Percentiles rank a stretch among this genome's conserved stretches.
Conservation (phyloP, 2,888 invertebrate genomes). For the Spisula solida region DNA sequence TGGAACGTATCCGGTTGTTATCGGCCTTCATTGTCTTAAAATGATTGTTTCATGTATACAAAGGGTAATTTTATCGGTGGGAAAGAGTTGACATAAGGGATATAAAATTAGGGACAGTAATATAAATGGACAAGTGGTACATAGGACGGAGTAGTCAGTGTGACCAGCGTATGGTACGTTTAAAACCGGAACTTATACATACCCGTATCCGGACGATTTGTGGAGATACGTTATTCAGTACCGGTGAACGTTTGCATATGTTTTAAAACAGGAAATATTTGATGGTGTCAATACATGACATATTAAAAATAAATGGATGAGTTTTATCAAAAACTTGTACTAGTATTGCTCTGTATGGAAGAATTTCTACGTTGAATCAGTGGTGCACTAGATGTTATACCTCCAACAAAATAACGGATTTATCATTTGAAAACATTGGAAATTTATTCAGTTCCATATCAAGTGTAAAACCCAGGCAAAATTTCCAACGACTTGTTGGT, state of each 20-base stretch:
- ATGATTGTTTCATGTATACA: constrained; percentile 25
- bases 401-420: neutral
- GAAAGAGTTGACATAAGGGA: constrained; percentile 15
- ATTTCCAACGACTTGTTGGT: neutral
- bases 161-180: neutral
- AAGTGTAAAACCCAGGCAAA: neutral
- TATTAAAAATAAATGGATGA: neutral
- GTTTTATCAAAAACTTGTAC: neutral
- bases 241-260: neutral
- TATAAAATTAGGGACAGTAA: constrained; percentile 3
- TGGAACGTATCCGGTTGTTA: constrained; percentile 27
- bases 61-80: constrained; percentile 13
- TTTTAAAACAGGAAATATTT: neutral
- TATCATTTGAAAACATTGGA: neutral
- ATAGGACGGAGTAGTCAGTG: neutral
- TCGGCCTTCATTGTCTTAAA: constrained; percentile 45
- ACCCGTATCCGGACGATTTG: neutral
- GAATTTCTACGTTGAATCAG: neutral
- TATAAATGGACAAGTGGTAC: neutral
- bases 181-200: constrained; percentile 10
- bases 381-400: no score
- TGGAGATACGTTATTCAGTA: neutral
- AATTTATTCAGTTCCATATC: neutral
- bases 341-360: neutral
- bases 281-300: neutral